Evolutionary conservation across 37 sponge, comb jelly and placozoan species (phyloP).

Genomic region (Tethya wilhelma): DNA sequence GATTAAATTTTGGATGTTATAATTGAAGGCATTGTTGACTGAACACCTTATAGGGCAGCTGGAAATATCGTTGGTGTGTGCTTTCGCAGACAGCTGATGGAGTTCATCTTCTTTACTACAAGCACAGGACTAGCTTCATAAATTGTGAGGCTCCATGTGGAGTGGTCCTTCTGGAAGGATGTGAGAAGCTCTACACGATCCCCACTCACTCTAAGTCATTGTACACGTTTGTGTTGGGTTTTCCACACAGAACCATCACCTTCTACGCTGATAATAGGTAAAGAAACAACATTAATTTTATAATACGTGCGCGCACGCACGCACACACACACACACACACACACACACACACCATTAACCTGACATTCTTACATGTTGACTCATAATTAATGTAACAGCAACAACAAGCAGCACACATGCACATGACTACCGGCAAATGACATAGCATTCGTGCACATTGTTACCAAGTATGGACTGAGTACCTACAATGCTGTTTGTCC

Average conservation of each 20-base stretch:
- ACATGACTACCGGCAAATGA: no score
- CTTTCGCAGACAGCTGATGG: slow-evolving; percentile 24
- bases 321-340: no score
- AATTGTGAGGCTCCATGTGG: slow-evolving; percentile 6
- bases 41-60: background rate
- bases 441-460: no score
- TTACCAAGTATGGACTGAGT: no score
- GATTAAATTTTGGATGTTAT: no score
- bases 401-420: no score
- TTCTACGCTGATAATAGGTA: slow-evolving; percentile 32
- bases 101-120: slow-evolving; percentile 19
- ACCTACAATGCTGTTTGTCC: no score
- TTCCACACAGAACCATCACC: slow-evolving; percentile 8
- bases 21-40: background rate
- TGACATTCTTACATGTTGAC: no score
- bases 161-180: slow-evolving; percentile 2
- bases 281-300: background rate
- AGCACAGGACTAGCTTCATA: slow-evolving; percentile 17
- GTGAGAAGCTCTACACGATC: slow-evolving; percentile 12
- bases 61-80: slow-evolving; percentile 31
- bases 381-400: no score
- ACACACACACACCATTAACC: no score
- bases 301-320: no score
- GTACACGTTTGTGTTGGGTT: background rate
- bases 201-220: slow-evolving; percentile 31